A percentile compares a stretch with the other conserved stretches of the same genome.
phyloP scores from a whole-genome alignment of 2,797 vertebrate species.

The Ara ararauna region DNA sequence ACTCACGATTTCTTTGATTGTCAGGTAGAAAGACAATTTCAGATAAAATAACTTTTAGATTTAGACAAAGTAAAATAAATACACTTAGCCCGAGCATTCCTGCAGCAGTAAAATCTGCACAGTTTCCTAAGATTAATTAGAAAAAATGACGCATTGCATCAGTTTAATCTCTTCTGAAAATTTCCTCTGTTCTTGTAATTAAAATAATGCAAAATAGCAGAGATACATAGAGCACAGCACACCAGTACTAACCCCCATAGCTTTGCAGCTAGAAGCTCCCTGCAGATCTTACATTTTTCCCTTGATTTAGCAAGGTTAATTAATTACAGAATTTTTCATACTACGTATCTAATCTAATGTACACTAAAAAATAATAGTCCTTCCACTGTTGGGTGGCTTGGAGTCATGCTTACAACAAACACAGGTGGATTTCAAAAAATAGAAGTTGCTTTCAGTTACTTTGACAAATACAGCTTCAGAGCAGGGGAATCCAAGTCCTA shows the following conservation, averaged over 20 bases:
- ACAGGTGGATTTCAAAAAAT: neutral
- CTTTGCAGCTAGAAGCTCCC: neutral
- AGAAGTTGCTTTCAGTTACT: neutral
- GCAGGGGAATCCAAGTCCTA: neutral
- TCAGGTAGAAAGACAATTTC: conserved; percentile 72
- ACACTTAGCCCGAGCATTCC: neutral
- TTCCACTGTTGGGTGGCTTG: neutral
- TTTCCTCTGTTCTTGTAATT: neutral
- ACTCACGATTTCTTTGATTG: conserved; percentile 71
- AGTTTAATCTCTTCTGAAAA: conserved; percentile 7
- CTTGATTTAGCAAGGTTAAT: neutral
- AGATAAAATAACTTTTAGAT: conserved; percentile 26
- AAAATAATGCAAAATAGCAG: conserved; percentile 11
- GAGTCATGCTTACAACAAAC: neutral
- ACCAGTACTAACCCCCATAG: neutral
- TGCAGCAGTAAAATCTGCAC: conserved; percentile 34
- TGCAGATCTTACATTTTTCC: conserved; percentile 14
- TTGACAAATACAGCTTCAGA: neutral
- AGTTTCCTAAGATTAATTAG: conserved; percentile 16
- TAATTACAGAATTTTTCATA: conserved; percentile 22
- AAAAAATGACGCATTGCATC: neutral
- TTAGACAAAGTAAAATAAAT: conserved; percentile 54
- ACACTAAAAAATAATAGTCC: neutral
- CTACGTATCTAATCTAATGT: neutral
- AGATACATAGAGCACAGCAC: neutral